phyloP scores from a whole-genome alignment of 2,113 vertebrate species.

The Astatoreochromis straeleni region DNA sequence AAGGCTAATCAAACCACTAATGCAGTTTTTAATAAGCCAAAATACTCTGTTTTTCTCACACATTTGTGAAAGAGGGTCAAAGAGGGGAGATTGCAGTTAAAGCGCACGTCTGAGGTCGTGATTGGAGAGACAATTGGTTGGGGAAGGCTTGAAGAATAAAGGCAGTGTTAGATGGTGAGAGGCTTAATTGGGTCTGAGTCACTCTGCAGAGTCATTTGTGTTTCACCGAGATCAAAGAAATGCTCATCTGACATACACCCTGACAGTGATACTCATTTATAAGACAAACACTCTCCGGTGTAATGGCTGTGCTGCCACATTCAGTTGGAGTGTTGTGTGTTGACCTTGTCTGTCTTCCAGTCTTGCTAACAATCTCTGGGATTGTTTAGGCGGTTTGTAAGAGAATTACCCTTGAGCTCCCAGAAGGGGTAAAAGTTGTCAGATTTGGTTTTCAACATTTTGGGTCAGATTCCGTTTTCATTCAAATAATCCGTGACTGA shows the following conservation, averaged over 20 bases:
- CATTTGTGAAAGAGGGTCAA: neutral
- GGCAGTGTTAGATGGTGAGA: neutral
- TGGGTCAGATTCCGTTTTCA: neutral
- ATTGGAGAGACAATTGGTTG: neutral
- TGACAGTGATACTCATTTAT: slow-evolving; percentile 6
- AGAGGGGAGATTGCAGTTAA: neutral
- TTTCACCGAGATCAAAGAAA: slow-evolving; percentile 22
- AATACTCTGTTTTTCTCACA: neutral
- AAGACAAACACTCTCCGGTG: neutral
- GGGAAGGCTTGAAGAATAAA: neutral
- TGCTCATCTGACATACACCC: neutral
- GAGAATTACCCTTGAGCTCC: neutral
- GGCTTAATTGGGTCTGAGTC: slow-evolving; percentile 32
- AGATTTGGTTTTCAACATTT: neutral
- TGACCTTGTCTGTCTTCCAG: neutral
- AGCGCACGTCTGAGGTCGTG: neutral
- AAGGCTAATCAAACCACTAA: neutral
- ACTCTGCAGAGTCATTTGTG: slow-evolving; percentile 20
- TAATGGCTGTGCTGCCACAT: neutral
- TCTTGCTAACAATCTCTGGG: neutral
- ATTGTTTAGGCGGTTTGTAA: neutral
- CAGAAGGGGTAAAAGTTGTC: neutral
- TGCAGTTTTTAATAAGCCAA: neutral
- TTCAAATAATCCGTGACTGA: neutral
- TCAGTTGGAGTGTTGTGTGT: neutral